Evolutionary conservation across 1,140 invertebrate genomes (phyloP), one percentile per base, ranked within the genome.

Genomic region (Cyclargus thomasi): DNA sequence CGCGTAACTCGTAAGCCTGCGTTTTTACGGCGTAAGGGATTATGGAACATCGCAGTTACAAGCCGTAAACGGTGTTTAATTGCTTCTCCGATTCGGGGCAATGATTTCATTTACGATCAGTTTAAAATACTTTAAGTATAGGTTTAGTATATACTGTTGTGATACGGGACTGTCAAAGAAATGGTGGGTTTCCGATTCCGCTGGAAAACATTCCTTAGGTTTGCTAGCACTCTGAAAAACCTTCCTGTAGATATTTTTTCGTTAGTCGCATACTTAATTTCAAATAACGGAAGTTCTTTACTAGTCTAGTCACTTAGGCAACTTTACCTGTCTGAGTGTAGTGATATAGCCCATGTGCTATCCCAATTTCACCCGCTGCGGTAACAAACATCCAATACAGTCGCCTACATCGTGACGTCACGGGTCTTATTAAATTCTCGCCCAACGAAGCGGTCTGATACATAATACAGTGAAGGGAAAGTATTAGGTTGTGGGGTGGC

Each of bases 401-500:
- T 47, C 39, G 39, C 39, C 39, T 47, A 47, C 39, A 47, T 47
- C 39, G 11, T 47, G 39, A 47, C 39, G 39, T 47, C 39, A 47
- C 39, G 8, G 36, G 36, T 47, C 10, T 47, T 47, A 47, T 47
- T 47, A 47, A 47, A 47, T 47, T 47, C 39, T 47, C 39, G 39
- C 39, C 39, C 39, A 47, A 47, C 39, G 11, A 47, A 47, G 39
- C 39, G 39, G 39, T 47, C 39, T 47, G 39, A 47, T 47, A 47
- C 39, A 59, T 59, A 59, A 59, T 59, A 59, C 20, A 59, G 18
- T 59, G 55, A 21, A 59, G 55, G 55, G 55, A 59, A 59, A 20
- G 55, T 59, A 59, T 59, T 59, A 59, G 18, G 55, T 59, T 20
- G 55, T 59, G 18, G 55, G 55, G 55, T 59, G 17, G 55, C 55